These are phyloP conservation scores for Chaetogeoica ovagalla DNA, from an alignment of 2,888 invertebrate genomes.

Conservation along the genomic window DNA sequence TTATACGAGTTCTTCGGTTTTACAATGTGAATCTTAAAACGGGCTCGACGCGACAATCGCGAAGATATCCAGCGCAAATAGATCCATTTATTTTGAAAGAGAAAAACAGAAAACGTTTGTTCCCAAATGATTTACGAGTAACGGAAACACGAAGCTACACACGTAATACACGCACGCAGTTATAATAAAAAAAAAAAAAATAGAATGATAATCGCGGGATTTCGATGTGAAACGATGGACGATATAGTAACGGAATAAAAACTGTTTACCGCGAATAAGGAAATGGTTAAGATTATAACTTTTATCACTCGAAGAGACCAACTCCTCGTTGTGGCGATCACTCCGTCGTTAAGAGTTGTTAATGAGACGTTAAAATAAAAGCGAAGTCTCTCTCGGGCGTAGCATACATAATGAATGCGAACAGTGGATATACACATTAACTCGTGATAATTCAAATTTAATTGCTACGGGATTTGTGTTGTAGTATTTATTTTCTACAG, in stretches of 20 bases:
- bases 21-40: too few species aligned
- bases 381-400: slow-evolving; percentile 15
- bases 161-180: too few species aligned
- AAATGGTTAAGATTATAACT: slow-evolving; percentile 8
- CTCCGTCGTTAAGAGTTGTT: slow-evolving; percentile 39
- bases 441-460: slow-evolving; percentile 51
- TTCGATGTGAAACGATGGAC: not conserved
- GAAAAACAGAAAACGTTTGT: not conserved
- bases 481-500: not conserved
- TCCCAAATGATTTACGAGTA: too few species aligned
- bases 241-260: slow-evolving; percentile 16
- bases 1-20: too few species aligned
- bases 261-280: slow-evolving; percentile 1
- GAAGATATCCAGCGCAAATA: not conserved
- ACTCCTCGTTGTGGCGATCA: slow-evolving; percentile 13
- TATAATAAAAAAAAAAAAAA: not conserved
- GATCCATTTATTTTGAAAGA: not conserved
- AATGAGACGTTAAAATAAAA: slow-evolving; percentile 50
- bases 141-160: not conserved
- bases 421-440: slow-evolving; percentile 51
- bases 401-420: slow-evolving; percentile 34
- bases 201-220: not conserved
- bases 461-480: slow-evolving; percentile 36
- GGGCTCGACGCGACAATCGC: too few species aligned
- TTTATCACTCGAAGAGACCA: slow-evolving; percentile 31